These are phyloP conservation scores for Threskiornis aethiopicus DNA, from an alignment of 2,797 vertebrate genomes.

Conservation along the genomic window DNA sequence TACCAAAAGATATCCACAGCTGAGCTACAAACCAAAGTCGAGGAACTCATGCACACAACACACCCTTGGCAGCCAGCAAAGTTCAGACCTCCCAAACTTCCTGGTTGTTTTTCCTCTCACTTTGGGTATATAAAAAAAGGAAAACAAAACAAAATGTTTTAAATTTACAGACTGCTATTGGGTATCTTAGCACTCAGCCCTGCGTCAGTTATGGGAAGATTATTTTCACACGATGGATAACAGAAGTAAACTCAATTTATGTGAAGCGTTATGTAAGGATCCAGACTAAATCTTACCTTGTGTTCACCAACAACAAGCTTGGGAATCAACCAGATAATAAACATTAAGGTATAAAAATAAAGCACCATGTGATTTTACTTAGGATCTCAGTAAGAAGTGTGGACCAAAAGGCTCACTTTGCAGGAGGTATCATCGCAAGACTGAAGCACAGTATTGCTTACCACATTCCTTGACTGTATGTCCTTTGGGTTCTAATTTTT, in stretches of 20 bases:
- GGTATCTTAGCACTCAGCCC: background rate
- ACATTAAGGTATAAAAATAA: background rate
- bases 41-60: background rate
- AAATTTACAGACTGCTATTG: background rate
- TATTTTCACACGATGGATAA: background rate
- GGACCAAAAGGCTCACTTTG: background rate
- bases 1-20: background rate
- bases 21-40: background rate
- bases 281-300: background rate
- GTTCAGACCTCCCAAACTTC: background rate
- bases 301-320: background rate
- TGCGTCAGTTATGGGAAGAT: background rate
- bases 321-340: background rate
- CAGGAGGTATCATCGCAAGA: background rate
- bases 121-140: background rate
- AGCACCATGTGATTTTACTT: background rate
- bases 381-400: background rate
- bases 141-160: background rate
- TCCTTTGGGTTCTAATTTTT: background rate
- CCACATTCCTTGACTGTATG: accelerated
- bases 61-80: background rate
- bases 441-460: background rate
- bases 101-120: background rate
- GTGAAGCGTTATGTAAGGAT: background rate
- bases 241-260: background rate